Conservation (phyloP, 2,888 invertebrate genomes). For the Coenonympha arcania region DNA sequence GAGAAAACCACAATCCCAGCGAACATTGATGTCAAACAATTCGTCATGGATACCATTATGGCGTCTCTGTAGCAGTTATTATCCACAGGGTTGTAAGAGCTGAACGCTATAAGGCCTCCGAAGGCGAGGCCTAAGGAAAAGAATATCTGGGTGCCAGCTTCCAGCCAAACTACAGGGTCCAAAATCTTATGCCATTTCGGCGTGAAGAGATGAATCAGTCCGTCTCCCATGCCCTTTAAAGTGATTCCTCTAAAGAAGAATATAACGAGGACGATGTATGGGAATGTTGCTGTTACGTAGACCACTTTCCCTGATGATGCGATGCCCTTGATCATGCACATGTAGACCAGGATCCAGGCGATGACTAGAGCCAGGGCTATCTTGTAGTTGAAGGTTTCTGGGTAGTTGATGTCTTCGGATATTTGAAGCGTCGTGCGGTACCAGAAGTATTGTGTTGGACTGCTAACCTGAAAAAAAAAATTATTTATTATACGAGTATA, state of each 20-base stretch:
- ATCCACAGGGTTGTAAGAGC: conserved; percentile 96
- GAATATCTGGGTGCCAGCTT: conserved; percentile 98
- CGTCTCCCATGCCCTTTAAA: conserved; percentile 88
- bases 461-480: conserved; percentile 79
- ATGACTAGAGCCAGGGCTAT: conserved; percentile 88
- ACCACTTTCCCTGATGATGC: conserved; percentile 97
- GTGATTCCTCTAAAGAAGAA: conserved; percentile 97
- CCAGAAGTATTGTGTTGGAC: conserved; percentile 97
- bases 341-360: conserved; percentile 95
- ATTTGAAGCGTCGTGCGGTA: conserved; percentile 93
- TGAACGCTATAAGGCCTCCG: conserved; percentile 96
- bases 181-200: conserved; percentile 93
- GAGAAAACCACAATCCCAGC: conserved; percentile 97
- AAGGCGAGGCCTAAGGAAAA: conserved; percentile 96
- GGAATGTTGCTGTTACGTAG: conserved; percentile 97
- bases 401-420: conserved; percentile 89
- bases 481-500: neutral
- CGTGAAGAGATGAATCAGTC: conserved; percentile 89
- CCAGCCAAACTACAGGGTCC: conserved; percentile 97
- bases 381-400: conserved; percentile 92
- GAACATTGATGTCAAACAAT: conserved; percentile 96
- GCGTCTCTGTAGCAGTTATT: conserved; percentile 97
- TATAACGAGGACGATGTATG: conserved; percentile 94
- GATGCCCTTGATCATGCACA: conserved; percentile 98
- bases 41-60: conserved; percentile 91